These are phyloP conservation scores for Crocuta crocuta DNA, from an alignment of 2,113 vertebrate species.

Conservation along the genomic window DNA sequence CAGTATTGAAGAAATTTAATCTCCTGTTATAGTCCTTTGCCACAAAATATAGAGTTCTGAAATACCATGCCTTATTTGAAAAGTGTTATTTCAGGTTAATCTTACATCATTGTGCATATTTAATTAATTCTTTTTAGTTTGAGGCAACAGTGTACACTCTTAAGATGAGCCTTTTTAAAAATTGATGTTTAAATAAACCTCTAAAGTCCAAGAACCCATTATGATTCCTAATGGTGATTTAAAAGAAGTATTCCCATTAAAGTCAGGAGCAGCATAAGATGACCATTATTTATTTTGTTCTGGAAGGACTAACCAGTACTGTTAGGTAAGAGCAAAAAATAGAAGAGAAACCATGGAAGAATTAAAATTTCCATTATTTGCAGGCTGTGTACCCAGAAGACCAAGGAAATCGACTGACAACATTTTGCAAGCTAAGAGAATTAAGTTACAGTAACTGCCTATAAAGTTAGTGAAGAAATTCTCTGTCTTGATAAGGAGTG, in stretches of 20 bases:
- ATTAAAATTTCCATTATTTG: background rate
- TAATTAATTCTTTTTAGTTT: constrained; percentile 31
- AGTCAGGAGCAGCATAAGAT: background rate
- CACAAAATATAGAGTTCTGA: background rate
- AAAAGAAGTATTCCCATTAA: background rate
- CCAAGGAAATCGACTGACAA: background rate
- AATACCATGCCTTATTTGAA: background rate
- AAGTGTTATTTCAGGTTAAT: background rate
- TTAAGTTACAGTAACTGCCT: background rate
- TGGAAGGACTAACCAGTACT: background rate
- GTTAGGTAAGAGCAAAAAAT: background rate
- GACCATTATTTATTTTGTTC: background rate
- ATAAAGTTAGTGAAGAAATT: background rate
- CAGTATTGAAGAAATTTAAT: background rate
- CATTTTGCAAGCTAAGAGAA: background rate
- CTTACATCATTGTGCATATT: background rate
- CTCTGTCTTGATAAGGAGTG: background rate
- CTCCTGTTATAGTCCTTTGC: background rate
- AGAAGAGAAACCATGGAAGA: background rate
- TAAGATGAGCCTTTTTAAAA: constrained; percentile 4
- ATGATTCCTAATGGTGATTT: background rate
- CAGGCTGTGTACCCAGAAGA: background rate
- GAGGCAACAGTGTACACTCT: background rate
- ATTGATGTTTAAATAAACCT: background rate
- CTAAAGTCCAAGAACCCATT: background rate